Evolutionary conservation across 2,113 vertebrate species (phyloP), one percentile per base, ranked within the genome.

Genomic region (Calyptommatus sinebrachiatus): DNA sequence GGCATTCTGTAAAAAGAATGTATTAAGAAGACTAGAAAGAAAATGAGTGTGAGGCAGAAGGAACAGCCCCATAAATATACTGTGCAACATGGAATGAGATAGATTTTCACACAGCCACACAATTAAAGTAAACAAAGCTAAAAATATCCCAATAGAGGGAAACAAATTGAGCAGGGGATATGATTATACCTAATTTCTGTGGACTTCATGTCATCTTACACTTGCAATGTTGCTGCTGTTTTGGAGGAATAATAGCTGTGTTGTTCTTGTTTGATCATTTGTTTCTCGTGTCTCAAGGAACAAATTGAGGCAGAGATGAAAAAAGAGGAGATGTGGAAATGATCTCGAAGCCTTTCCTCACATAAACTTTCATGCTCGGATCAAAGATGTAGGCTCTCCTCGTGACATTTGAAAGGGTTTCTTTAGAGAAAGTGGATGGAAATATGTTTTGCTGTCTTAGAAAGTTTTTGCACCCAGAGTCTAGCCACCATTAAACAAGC

Each of bases 81-180:
- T 63, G 24, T 68, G 50, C 66, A 72, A 79, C 77, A 70, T 35
- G 24, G 66, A 79, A 20, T 9, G 71, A 86, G 75, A 31, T 70
- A 70, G 79, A 66, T 69, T 86, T 87, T 83, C 68, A 79, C 80
- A 14, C 53, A 31, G 31, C 82, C 74, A 48, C 45, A 4, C 69
- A 84, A 68, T 80, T 84, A 68, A 83, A 65, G 24, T 77, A 85
- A 86, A 81, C 57, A 77, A 79, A 50, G 78, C 69, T 88, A 60
- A 90, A 84, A 85, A 63, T 78, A 83, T 80, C 85, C 50, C 31
- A 45, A 60, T 71, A 77, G 61, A 77, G 78, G 35, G 79, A 87
- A 85, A 80, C 41, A 84, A 90, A 77, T 35, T 70, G 76, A 85
- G 76, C 73, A 80, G 76, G 81, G 24, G 62, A 35, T 77, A 57